Evolutionary conservation across 1,140 invertebrate species (phyloP), one percentile per base, ranked within the genome.

Genomic region (Pantala flavescens): DNA sequence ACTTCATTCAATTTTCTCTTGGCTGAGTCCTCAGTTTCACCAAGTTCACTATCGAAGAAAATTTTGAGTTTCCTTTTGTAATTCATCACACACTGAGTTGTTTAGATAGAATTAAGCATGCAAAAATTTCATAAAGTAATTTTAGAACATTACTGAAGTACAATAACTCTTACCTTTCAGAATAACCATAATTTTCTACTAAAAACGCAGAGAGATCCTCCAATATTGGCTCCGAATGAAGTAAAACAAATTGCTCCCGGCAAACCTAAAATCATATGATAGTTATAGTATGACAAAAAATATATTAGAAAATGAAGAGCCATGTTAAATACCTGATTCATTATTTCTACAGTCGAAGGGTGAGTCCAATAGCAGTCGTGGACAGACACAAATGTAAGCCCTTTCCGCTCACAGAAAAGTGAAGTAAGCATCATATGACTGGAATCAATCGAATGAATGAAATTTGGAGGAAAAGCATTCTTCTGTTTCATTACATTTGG

Each of bases 331-430:
- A 94, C 94, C 87, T 90, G 88, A 83, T 96, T 99, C 96, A 99
- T 96, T 23, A 85, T 82, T 74, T 93, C 88, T 23, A 98, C 93
- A 74, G 90, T 89, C 74, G 85, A 88, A 0, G 97, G 89, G 85
- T 99, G 98, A 11, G 98, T 99, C 98, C 98, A 99, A 84, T 92
- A 99, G 82, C 97, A 99, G 84, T 99, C 98, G 82, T 99, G 98
- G 16, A 99, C 96, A 0, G 97, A 97, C 5, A 95, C 94, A 86
- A 97, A 99, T 43, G 93, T 93, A 24, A 99, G 87, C 1, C 90
- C 94, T 23, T 84, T 84, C 42, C 90, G 84, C 81, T 94, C 90
- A 80, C 93, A 96, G 82, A 91, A 84, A 73, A 99, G 84, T 28
- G 96, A 92, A 7, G 98, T 99, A 43, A 99, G 85, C 97, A 99